These are phyloP conservation scores for Dendroctonus ponderosae DNA, from an alignment of 1,140 invertebrate species.

Conservation along the genomic window DNA sequence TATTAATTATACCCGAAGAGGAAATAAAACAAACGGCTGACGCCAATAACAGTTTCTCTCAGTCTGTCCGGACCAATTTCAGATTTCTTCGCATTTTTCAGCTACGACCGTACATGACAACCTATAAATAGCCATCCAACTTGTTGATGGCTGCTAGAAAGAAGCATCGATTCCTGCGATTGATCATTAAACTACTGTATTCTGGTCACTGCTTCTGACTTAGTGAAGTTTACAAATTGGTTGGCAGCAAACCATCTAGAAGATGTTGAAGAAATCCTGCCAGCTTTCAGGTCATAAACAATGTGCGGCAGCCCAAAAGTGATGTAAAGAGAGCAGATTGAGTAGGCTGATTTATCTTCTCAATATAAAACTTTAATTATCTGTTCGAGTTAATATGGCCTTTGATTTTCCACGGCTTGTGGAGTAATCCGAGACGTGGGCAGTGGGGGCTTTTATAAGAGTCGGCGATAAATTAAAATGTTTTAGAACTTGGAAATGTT, in stretches of 20 bases:
- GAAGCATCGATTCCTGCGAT: neutral
- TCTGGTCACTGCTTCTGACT: neutral
- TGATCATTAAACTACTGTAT: slow-evolving; percentile 1
- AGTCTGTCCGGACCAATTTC: slow-evolving; percentile 34
- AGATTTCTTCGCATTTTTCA: neutral
- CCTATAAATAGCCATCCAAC: neutral
- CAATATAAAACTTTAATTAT: too few relatives aligned
- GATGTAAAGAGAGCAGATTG: too few relatives aligned
- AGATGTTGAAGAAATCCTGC: neutral
- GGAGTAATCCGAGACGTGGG: neutral
- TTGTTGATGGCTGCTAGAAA: slow-evolving; percentile 1
- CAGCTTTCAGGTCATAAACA: too few relatives aligned
- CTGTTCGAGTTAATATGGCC: too few relatives aligned
- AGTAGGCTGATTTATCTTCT: too few relatives aligned
- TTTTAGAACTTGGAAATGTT: slow-evolving; percentile 1
- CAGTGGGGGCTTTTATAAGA: neutral
- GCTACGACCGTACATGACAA: neutral
- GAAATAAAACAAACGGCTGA: slow-evolving; percentile 27
- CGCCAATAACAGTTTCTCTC: slow-evolving; percentile 32
- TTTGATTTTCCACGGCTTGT: too few relatives aligned
- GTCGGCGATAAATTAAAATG: slow-evolving; percentile 1
- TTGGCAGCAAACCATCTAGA: neutral
- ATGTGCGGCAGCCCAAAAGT: too few relatives aligned
- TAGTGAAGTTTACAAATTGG: neutral
- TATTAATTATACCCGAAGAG: slow-evolving; percentile 10